Evolutionary conservation across 2,888 invertebrate genomes (phyloP).

Genomic region (Auanema freiburgensis): DNA sequence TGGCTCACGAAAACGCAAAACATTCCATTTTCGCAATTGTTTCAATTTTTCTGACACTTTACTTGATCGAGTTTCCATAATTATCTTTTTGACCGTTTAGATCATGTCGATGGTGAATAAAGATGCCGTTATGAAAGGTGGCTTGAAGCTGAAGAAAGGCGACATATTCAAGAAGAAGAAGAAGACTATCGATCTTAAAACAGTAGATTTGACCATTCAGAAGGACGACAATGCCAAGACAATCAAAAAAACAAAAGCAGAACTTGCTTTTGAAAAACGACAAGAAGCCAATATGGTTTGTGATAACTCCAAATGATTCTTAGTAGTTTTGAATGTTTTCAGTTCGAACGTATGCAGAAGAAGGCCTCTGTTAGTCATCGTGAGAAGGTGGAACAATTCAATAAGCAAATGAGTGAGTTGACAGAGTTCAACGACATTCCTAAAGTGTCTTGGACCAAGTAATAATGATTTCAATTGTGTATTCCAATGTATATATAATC

Average conservation of each 20-base stretch:
- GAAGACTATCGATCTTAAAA: slow-evolving; percentile 39
- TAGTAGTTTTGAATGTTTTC: slow-evolving; percentile 14
- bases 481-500: background rate
- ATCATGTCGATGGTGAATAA: slow-evolving; percentile 19
- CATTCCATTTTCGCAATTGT: too few species aligned
- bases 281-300: slow-evolving; percentile 53
- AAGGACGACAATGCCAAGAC: slow-evolving; percentile 17
- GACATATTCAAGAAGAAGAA: slow-evolving; percentile 45
- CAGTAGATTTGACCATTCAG: slow-evolving; percentile 38
- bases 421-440: slow-evolving; percentile 65
- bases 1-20: too few species aligned
- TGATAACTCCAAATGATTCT: slow-evolving; percentile 10
- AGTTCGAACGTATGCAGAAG: slow-evolving; percentile 53
- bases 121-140: slow-evolving; percentile 43
- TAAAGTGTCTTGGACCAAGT: slow-evolving; percentile 65
- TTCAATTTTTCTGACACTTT: too few species aligned
- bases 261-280: slow-evolving; percentile 58
- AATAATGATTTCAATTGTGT: slow-evolving; percentile 16
- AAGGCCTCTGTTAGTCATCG: slow-evolving; percentile 58
- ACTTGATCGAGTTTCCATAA: too few species aligned
- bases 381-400: slow-evolving; percentile 62
- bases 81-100: too few species aligned
- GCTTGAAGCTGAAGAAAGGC: slow-evolving; percentile 51
- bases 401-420: slow-evolving; percentile 62
- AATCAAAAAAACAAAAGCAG: slow-evolving; percentile 54